Evolutionary conservation across 1,140 invertebrate genomes (phyloP), one percentile per base, ranked within the genome.

Genomic region (Pissodes strobi): DNA sequence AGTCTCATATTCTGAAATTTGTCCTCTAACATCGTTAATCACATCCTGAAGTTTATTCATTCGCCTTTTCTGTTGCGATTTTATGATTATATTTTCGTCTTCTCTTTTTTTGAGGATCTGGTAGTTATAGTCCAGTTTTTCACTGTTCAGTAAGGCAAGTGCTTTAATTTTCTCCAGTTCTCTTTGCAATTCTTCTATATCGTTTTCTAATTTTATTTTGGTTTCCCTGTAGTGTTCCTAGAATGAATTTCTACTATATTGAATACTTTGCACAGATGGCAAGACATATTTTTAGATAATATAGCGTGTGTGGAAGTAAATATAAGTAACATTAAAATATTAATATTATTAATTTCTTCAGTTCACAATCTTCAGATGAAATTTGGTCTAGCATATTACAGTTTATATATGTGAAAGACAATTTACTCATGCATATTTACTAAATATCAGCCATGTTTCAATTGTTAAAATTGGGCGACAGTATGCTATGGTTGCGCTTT

Each of bases 51-150:
- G 81, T 72, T 90, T 91, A 71, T 92, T 90, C 1, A 94, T 84
- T 73, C 88, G 86, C 9, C 90, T 82, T 73, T 93, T 93, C 71
- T 94, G 92, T 71, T 92, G 87, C 52, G 88, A 90, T 73, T 88
- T 88, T 0, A 93, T 87, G 48, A 92, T 88, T 0, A 87, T 82
- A 75, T 93, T 94, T 78, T 94, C 92, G 60, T 93, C 90, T 73
- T 95, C 92, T 6, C 91, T 82, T 74, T 88, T 89, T 77, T 91
- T 92, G 15, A 95, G 73, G 8, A 94, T 86, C 79, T 88, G 81
- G 73, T 92, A 94, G 78, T 92, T 95, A 69, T 94, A 94, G 71
- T 93, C 90, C 19, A 95, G 80, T 76, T 94, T 94, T 74, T 94
- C 92, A 2, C 87, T 86, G 72, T 94, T 94, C 64, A 94, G 84